Evolutionary conservation across 2,797 vertebrate genomes (phyloP), one percentile per base, ranked within the genome.

Genomic region (Acomys russatus): DNA sequence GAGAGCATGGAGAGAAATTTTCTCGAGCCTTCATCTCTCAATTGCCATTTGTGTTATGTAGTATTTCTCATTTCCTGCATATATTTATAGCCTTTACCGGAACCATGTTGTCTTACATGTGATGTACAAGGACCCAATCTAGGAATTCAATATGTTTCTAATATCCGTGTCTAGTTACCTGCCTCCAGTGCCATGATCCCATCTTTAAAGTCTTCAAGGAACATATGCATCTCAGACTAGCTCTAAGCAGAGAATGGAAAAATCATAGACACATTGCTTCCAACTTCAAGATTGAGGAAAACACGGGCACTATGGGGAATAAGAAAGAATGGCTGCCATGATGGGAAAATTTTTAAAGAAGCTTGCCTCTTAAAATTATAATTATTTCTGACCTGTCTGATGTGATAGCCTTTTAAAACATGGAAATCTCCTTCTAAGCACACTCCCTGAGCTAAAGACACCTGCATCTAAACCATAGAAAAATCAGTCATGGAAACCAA

Each of bases 201-300:
- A 28, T 78, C 63, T 61, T 87, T 86, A 79, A 35, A 33, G 10
- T 76, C 78, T 70, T 18, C 2, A 66, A 61, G 51, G 2, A 78
- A 44, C 14, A 70, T 4, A 70, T 33, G 61, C 10, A 90, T 59
- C 3, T 23, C 38, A 56, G n/a, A 33, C 68, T 79, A 56, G 61
- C 14, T 64, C 78, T 64, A 91, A 87, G 9, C 17, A 63, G n/a
- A 88, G 35, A 85, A 35, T 2, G 59, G 28, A 44, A 93, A 93
- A 94, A 87, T 49, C 25, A 18, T 20, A 87, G 66, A 79, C 8
- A 10, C 11, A 10, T 33, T 18, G 17, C 30, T 59, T 2, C 20
- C 28, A n/a, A 20, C 10, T 79, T 74, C 54, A 86, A 94, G 38
- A n/a, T 74, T 88, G 25, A 59, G 33, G n/a, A 90, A 94, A 66